These are phyloP conservation scores for Agrochola lota DNA, from an alignment of 2,888 invertebrate genomes.

Conservation along the genomic window DNA sequence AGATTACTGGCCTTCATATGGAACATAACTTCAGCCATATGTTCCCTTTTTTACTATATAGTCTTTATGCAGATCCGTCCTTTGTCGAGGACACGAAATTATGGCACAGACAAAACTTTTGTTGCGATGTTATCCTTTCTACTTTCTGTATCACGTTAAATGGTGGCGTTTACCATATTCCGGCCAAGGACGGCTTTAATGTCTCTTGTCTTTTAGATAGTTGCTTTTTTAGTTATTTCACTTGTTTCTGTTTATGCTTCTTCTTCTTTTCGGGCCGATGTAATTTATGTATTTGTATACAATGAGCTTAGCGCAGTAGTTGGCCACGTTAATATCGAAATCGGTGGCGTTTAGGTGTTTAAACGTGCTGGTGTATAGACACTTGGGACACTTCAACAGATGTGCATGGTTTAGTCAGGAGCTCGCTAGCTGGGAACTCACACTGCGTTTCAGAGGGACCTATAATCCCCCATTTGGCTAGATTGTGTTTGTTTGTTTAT, in stretches of 20 bases:
- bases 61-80: conserved; percentile 71
- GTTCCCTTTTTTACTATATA: conserved; percentile 67
- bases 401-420: background rate
- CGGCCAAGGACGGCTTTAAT: conserved; percentile 48
- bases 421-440: too few relatives aligned
- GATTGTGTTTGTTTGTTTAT: background rate
- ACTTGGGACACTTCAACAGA: background rate
- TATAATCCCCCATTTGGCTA: background rate
- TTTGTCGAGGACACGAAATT: conserved; percentile 60
- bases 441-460: background rate
- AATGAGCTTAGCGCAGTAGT: background rate
- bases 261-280: background rate
- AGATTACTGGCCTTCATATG: conserved; percentile 62
- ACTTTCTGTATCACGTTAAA: conserved; percentile 48
- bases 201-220: conserved; percentile 7
- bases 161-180: conserved; percentile 41
- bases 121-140: conserved; percentile 57
- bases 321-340: background rate
- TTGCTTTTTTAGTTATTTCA: conserved; percentile 10
- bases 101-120: conserved; percentile 61
- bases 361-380: background rate
- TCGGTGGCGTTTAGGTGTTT: background rate
- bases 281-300: background rate
- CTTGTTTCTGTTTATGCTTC: background rate
- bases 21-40: conserved; percentile 66